Evolutionary conservation across 2,888 invertebrate genomes (phyloP), one percentile per base, ranked within the genome.

Genomic region (Buathra laborator): DNA sequence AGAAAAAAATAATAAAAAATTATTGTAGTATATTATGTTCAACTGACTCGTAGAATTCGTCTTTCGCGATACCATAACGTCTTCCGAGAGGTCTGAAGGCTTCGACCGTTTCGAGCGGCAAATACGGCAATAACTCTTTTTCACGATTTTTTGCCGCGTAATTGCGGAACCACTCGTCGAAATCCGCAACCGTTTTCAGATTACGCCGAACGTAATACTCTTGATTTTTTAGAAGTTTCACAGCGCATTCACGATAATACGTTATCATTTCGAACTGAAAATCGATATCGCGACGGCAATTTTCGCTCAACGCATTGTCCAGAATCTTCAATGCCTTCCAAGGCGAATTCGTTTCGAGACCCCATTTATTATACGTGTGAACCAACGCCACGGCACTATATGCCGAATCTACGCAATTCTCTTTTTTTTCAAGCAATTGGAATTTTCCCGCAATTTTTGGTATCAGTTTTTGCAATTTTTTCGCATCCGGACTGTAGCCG

Each of bases 401-500:
- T 5, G 37, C 37, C 48, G 1, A 48, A 48, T 48, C 48, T 14
- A 48, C 48, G 48, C 48, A 48, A 7, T 7, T 37, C 48, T 48
- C 48, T n/a, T 48, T 0, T 9, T 12, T n/a, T 0, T 48, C 48
- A n/a, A 12, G n/a, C 14, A 48, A n/a, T 0, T 12, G 1, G 12
- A 48, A 48, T 12, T 48, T 48, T n/a, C 48, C 48, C 14, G 48
- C 48, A 12, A 48, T 84, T 16, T 89, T 85, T 0, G 70, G 6
- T 2, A 83, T 53, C 12, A 90, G 71, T 19, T 89, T 90, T 62
- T 86, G 88, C 37, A 90, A 12, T 32, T 89, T 90, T 1, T 78
- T 32, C 0, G 96, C 95, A 85, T 97, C 97, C 0, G 97, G 96
- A 72, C 97, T 97, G 90, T 97, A 97, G 0, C 96, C 97, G 96